phyloP scores from a whole-genome alignment of 92 coral and sea anemone species.

The Palythoa heliodiscus region DNA sequence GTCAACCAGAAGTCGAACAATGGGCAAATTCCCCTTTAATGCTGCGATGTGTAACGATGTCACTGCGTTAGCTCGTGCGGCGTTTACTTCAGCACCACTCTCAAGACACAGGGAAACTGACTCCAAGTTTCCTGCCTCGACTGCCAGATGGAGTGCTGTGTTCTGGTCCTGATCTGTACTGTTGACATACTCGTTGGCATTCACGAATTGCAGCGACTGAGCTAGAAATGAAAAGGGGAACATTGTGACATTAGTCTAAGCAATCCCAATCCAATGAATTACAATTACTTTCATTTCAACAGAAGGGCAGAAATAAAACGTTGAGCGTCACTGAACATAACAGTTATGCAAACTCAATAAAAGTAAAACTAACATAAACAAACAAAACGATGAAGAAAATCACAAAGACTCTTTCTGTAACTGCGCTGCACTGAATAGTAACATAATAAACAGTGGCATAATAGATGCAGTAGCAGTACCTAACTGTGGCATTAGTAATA shows the following conservation, averaged over 20 bases:
- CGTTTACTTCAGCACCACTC: conserved; percentile 70
- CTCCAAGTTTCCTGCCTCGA: conserved; percentile 56
- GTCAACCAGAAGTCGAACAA: conserved; percentile 57
- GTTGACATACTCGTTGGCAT: conserved; percentile 49
- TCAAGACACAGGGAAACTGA: conserved; percentile 58
- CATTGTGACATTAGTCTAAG: not conserved
- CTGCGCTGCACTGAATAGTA: no score
- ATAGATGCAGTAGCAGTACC: not conserved
- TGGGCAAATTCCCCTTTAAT: conserved; percentile 65
- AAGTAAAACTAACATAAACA: no score
- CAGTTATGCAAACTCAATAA: no score
- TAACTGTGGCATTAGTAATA: not conserved
- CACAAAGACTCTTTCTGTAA: no score
- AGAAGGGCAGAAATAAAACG: no score
- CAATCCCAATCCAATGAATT: no score
- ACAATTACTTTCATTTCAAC: no score
- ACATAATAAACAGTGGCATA: no score
- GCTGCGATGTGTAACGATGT: conserved; percentile 88
- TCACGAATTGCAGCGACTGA: conserved; percentile 16
- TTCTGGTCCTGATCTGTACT: conserved; percentile 61
- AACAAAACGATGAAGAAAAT: no score
- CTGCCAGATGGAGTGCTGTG: conserved; percentile 62
- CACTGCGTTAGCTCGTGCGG: conserved; percentile 44
- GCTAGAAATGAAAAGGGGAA: not conserved
- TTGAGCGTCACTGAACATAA: no score